Evolutionary conservation across 1,140 invertebrate genomes (phyloP), one percentile per base, ranked within the genome.

Genomic region (Meteorus sp.): DNA sequence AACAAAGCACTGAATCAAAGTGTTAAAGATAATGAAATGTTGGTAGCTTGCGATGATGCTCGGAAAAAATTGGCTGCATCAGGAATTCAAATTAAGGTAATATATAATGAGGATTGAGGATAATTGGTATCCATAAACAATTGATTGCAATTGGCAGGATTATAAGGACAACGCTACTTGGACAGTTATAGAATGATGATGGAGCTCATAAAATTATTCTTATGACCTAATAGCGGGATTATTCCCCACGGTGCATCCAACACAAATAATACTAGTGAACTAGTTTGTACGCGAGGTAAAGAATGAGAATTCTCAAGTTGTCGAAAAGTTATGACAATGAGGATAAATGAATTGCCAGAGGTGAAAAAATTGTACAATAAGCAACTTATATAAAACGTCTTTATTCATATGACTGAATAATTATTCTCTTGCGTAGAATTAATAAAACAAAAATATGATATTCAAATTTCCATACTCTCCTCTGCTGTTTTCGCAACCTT

Each of bases 11-110:
- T 85, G 23, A 66, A 74, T 39, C 67, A 76, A 39, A 67, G 64
- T 61, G 60, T 44, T 17, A 85, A 87, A 70, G 80, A 89, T 71
- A 72, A 81, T 47, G 76, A 83, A 41, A 60, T 92, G n/a, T 76
- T 94, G 41, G 73, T 73, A 55, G 82, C 86, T 23, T 93, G 91
- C 81, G 92, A 94, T 79, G 71, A 83, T 29, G 78, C 88, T 1
- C 79, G 92, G 55, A 80, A 85, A 64, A 76, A 86, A 65, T 81
- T 93, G 60, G 81, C 81, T 41, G 72, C 79, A 55, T 79, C 80
- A 63, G 88, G 89, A 58, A 78, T 94, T 58, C 75, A 80, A 68
- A 76, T 90, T 3, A 78, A 77, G 61, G 78, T 80, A 68, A 55
- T 56, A 61, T 25, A 43, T n/a, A 1, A 48, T 44, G 3, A 37